Evolutionary conservation across 2,888 invertebrate genomes (phyloP).

Genomic region (Diarsia brunnea): DNA sequence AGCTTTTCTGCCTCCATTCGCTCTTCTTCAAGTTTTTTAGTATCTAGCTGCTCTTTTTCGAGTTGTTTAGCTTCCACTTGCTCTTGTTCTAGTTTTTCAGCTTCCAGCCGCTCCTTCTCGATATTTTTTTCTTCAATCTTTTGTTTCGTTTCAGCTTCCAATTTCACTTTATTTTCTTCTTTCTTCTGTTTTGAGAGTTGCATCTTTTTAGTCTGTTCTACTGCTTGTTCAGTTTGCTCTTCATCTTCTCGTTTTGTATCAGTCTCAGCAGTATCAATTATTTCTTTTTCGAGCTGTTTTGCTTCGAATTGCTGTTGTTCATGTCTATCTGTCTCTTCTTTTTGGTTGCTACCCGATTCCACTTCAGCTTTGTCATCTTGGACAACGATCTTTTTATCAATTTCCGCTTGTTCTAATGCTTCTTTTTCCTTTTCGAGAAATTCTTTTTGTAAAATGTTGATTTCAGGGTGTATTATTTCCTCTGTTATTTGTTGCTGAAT

Average conservation of each 20-base stretch:
- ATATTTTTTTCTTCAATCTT: conserved; percentile 53
- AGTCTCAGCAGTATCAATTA: background rate
- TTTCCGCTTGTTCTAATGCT: background rate
- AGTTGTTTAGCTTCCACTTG: conserved; percentile 49
- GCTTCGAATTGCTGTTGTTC: background rate
- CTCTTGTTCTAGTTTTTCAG: conserved; percentile 37
- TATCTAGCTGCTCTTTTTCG: background rate
- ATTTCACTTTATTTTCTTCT: conserved; percentile 22
- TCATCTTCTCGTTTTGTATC: background rate
- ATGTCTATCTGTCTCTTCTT: background rate
- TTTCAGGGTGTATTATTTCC: conserved; percentile 7
- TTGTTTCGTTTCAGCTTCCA: conserved; percentile 50
- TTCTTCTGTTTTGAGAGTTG: background rate
- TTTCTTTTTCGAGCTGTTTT: background rate
- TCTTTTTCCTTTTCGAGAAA: background rate
- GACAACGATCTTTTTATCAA: background rate
- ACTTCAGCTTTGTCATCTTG: background rate
- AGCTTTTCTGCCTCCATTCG: conserved; percentile 18
- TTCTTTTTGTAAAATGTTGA: conserved; percentile 2
- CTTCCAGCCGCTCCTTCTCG: conserved; percentile 15
- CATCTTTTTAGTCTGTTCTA: conserved; percentile 18
- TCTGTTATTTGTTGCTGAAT: background rate
- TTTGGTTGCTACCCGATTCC: background rate
- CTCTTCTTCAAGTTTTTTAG: background rate
- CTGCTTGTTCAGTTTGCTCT: background rate